Evolutionary conservation across 2,797 vertebrate species (phyloP).

Genomic region (Pipistrellus nathusii): DNA sequence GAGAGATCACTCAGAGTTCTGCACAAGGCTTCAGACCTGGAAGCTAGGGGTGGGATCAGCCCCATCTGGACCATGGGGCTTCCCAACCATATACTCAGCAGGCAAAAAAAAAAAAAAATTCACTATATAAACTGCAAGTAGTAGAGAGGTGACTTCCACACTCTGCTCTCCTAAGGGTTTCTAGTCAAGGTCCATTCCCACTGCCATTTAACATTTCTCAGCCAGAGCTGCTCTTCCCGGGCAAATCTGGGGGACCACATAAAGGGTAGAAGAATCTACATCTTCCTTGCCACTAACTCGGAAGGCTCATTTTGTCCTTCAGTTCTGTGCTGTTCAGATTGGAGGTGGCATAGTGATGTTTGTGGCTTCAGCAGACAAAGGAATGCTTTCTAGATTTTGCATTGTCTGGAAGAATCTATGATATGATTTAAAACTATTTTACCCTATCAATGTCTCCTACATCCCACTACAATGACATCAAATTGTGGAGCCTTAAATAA

Average conservation of each 20-base stretch:
- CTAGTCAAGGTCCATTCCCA: not conserved
- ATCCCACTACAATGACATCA: conserved; percentile 53
- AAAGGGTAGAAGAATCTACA: not conserved
- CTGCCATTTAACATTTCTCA: not conserved
- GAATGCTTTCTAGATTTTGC: conserved; percentile 34
- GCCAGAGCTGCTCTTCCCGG: not conserved
- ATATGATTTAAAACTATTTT: conserved; percentile 47
- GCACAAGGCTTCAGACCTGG: not conserved
- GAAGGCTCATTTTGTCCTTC: not conserved
- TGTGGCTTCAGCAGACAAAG: not conserved
- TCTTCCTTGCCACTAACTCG: not conserved
- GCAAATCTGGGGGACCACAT: not conserved
- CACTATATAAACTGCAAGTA: not conserved
- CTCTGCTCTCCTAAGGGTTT: not conserved
- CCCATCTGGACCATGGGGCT: not conserved
- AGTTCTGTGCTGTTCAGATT: not conserved
- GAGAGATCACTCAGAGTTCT: not conserved
- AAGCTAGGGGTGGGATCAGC: not conserved
- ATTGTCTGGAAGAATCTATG: conserved; percentile 13
- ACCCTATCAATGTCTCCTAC: not conserved
- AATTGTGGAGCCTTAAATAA: conserved; percentile 33
- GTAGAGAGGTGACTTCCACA: not conserved
- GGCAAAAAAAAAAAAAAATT: not conserved
- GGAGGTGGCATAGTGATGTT: not conserved
- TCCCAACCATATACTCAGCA: not conserved